These are phyloP conservation scores for Penaeus chinensis DNA, from an alignment of 1,140 invertebrate genomes.

Conservation along the genomic window DNA sequence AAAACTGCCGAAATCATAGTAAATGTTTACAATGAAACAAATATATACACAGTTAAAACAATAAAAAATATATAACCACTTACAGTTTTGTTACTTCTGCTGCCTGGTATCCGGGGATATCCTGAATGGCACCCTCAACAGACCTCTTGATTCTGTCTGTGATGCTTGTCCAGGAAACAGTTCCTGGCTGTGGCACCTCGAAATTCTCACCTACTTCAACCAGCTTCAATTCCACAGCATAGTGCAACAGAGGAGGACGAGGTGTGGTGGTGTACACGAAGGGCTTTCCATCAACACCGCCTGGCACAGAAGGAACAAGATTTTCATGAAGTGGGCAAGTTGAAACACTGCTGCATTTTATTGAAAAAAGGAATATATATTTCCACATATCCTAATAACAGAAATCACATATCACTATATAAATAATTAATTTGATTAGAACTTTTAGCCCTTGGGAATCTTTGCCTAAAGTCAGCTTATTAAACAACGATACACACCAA, in stretches of 20 bases:
- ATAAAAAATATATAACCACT: not conserved
- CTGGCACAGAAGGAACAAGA: constrained; percentile 3
- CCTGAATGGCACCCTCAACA: constrained; percentile 75
- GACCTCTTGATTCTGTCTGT: constrained; percentile 76
- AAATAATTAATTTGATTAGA: no score
- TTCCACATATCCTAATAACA: not conserved
- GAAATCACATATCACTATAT: not conserved
- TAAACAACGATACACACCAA: constrained; percentile 25
- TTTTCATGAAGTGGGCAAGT: not conserved
- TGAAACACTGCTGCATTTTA: not conserved
- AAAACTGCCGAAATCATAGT: no score
- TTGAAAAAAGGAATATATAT: not conserved
- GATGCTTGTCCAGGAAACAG: constrained; percentile 80
- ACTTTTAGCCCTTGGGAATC: no score
- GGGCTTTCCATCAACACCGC: constrained; percentile 57
- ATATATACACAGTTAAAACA: not conserved
- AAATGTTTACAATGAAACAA: no score
- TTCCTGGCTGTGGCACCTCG: constrained; percentile 76
- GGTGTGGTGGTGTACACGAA: constrained; percentile 71
- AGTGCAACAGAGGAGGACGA: constrained; percentile 75
- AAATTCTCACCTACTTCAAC: constrained; percentile 82
- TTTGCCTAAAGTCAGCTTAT: not conserved
- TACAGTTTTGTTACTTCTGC: constrained; percentile 34
- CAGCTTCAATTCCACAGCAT: constrained; percentile 80
- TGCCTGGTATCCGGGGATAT: constrained; percentile 80